phyloP scores from a whole-genome alignment of 2,888 invertebrate genomes.

The Campoplex nolae region DNA sequence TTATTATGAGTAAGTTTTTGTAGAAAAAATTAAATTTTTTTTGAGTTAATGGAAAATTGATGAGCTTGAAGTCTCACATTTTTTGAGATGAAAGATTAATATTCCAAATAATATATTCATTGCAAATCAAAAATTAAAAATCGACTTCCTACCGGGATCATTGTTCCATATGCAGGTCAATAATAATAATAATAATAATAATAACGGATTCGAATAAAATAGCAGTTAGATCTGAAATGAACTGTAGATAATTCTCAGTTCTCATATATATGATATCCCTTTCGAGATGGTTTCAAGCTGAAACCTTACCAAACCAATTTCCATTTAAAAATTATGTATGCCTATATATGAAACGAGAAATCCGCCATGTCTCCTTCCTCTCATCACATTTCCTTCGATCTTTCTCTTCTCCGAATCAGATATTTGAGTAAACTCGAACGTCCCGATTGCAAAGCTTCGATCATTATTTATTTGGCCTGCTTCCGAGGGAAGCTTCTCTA shows the following conservation, averaged over 20 bases:
- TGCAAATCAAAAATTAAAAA: no score
- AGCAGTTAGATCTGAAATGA: slow-evolving; percentile 15
- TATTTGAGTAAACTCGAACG: slow-evolving; percentile 47
- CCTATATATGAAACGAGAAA: slow-evolving; percentile 18
- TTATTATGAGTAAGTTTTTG: neutral
- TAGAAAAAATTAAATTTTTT: neutral
- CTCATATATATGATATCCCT: slow-evolving; percentile 34
- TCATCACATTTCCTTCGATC: slow-evolving; percentile 23
- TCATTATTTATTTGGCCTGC: slow-evolving; percentile 61
- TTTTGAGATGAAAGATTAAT: no score
- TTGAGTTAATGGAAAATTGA: neutral
- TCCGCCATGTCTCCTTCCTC: slow-evolving; percentile 28
- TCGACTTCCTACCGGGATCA: neutral
- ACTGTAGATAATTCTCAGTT: slow-evolving; percentile 28
- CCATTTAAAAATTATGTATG: slow-evolving; percentile 27
- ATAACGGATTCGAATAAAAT: neutral
- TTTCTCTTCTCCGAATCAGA: slow-evolving; percentile 54
- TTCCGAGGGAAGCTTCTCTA: slow-evolving; percentile 9
- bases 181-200: neutral
- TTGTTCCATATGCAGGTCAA: neutral
- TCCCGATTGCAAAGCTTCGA: slow-evolving; percentile 40
- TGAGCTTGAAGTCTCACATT: neutral
- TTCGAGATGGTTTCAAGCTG: slow-evolving; percentile 40
- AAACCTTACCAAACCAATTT: slow-evolving; percentile 58
- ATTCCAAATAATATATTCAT: no score